Conservation (phyloP, 2,113 vertebrate species). For the Benitochromis conjunctus region DNA sequence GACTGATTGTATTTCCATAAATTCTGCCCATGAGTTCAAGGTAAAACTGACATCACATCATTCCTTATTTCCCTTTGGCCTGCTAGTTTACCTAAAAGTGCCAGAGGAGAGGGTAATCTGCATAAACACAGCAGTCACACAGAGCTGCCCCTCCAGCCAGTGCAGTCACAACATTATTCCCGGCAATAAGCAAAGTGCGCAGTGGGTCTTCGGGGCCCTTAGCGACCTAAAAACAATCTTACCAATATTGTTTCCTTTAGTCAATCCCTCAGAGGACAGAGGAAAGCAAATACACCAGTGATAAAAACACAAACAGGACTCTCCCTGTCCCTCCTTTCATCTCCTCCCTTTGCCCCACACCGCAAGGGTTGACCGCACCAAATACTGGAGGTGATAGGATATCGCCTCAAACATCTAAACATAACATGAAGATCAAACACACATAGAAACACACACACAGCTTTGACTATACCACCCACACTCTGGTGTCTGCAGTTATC, state of each 20-base stretch:
- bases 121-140: constrained; percentile 27
- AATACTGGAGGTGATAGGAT: constrained; percentile 78
- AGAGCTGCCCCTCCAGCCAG: constrained; percentile 8
- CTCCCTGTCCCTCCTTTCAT: constrained; percentile 67
- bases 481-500: constrained; percentile 68
- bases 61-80: constrained; percentile 6
- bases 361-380: constrained; percentile 63
- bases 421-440: constrained; percentile 76
- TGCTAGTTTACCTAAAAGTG: neutral
- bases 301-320: constrained; percentile 77
- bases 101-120: constrained; percentile 20
- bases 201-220: constrained; percentile 45
- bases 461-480: constrained; percentile 72
- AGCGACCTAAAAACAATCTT: constrained; percentile 69
- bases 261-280: constrained; percentile 61
- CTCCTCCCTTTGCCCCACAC: constrained; percentile 57
- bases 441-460: constrained; percentile 43
- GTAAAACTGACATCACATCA: constrained; percentile 2
- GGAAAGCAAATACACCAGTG: constrained; percentile 68
- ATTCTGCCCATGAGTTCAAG: neutral
- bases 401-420: constrained; percentile 79
- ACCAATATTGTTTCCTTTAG: constrained; percentile 68
- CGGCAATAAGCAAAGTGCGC: constrained; percentile 5
- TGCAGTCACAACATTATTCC: constrained; percentile 44
- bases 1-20: constrained; percentile 5